Conservation (phyloP, 2,797 vertebrate species). For the Hydrolagus colliei region DNA sequence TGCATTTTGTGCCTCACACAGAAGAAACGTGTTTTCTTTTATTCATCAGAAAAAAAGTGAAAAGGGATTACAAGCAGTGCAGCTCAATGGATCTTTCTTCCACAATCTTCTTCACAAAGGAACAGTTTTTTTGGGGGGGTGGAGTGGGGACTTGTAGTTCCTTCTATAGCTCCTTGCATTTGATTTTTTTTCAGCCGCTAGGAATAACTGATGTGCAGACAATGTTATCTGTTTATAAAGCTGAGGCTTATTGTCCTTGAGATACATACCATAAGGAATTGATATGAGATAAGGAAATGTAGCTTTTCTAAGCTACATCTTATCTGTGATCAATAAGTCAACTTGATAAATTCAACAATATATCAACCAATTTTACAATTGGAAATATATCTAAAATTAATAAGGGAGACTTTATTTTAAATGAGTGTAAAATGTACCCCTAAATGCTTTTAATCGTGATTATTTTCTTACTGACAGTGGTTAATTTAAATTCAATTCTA, state of each 20-base stretch:
- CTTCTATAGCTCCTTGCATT: conserved; percentile 16
- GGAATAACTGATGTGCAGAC: neutral
- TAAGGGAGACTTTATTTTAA: neutral
- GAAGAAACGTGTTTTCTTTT: conserved; percentile 32
- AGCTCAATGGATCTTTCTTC: conserved; percentile 22
- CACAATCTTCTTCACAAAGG: conserved; percentile 27
- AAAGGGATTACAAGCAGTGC: conserved; percentile 32
- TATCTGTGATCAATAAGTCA: conserved; percentile 30
- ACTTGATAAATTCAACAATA: conserved; percentile 25
- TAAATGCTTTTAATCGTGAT: neutral
- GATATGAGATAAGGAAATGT: conserved; percentile 26
- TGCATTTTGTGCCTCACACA: conserved; percentile 15
- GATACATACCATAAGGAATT: conserved; percentile 12
- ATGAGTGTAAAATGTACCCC: neutral
- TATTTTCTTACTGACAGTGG: neutral
- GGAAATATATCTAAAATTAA: too few relatives aligned
- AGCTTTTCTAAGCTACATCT: conserved; percentile 2
- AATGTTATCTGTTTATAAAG: conserved; percentile 14
- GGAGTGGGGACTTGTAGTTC: conserved; percentile 21
- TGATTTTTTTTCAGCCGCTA: conserved; percentile 19
- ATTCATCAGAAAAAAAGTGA: conserved; percentile 30
- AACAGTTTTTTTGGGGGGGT: neutral
- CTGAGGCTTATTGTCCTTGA: conserved; percentile 22
- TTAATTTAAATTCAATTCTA: neutral
- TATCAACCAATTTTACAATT: neutral